Percentiles rank a stretch among this genome's conserved stretches.
Evolutionary conservation across 2,113 vertebrate genomes (phyloP).

Genomic region (Oryzias celebensis): DNA sequence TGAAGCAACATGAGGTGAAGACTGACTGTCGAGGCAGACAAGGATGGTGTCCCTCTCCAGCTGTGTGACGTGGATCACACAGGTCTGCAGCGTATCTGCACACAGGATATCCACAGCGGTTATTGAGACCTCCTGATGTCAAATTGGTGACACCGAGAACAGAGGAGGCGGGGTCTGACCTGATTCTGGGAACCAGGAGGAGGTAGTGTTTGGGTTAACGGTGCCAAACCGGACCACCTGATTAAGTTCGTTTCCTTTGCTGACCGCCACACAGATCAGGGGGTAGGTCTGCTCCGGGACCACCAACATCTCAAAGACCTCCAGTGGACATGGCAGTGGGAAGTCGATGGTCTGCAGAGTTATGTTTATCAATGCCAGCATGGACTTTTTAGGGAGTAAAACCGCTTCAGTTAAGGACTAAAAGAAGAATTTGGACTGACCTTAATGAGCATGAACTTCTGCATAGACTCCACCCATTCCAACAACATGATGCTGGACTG

Average conservation of each 20-base stretch:
- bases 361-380: neutral
- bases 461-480: constrained; percentile 98
- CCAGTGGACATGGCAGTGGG: constrained; percentile 91
- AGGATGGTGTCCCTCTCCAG: constrained; percentile 97
- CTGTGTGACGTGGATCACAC: constrained; percentile 94
- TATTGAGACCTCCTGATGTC: neutral
- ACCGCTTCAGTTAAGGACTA: neutral
- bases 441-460: constrained; percentile 99
- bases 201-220: constrained; percentile 94
- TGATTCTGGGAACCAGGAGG: constrained; percentile 94
- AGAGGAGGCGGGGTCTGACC: constrained; percentile 74
- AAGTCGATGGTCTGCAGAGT: constrained; percentile 89
- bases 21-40: constrained; percentile 96
- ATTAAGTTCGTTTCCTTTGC: constrained; percentile 91
- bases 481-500: constrained; percentile 94
- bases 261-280: constrained; percentile 93
- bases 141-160: neutral
- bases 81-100: constrained; percentile 91
- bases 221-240: constrained; percentile 96
- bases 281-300: constrained; percentile 95
- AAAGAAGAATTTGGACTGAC: constrained; percentile 68
- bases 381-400: no score
- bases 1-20: neutral
- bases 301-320: constrained; percentile 97
- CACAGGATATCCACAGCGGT: constrained; percentile 28